These are phyloP conservation scores for Nipponia nippon DNA, from an alignment of 2,113 vertebrate species.

Conservation along the genomic window DNA sequence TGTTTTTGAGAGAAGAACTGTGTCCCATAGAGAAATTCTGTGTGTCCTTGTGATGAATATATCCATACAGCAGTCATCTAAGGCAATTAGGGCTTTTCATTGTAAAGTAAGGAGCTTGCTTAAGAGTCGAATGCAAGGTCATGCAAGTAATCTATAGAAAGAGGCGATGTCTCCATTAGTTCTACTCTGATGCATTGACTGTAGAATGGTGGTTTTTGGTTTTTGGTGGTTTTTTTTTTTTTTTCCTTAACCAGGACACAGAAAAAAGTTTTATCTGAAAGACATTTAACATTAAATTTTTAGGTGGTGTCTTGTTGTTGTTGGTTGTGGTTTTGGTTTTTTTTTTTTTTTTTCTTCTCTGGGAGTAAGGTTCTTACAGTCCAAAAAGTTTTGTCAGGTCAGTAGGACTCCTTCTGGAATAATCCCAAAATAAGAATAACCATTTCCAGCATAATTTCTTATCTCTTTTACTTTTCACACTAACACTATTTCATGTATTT, in stretches of 20 bases:
- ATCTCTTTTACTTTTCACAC: neutral
- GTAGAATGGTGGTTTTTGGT: neutral
- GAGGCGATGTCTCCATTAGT: neutral
- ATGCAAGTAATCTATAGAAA: neutral
- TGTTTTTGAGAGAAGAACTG: neutral
- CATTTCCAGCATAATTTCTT: neutral
- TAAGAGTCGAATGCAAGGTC: neutral
- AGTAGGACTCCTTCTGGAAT: neutral
- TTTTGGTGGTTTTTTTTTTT: no score
- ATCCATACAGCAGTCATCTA: neutral
- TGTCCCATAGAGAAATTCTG: neutral
- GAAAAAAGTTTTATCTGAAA: neutral
- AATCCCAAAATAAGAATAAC: neutral
- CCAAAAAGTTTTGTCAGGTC: neutral
- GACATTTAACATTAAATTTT: neutral
- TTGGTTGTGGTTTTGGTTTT: no score
- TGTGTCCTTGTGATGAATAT: neutral
- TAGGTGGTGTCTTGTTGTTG: neutral
- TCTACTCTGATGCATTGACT: neutral
- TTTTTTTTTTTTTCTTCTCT: neutral
- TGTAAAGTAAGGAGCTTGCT: neutral
- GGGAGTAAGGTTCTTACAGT: neutral
- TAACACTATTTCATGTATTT: neutral
- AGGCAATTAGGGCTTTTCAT: neutral
- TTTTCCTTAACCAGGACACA: no score